Evolutionary conservation across 1,140 invertebrate species (phyloP).

Genomic region (Procambarus virginalis): DNA sequence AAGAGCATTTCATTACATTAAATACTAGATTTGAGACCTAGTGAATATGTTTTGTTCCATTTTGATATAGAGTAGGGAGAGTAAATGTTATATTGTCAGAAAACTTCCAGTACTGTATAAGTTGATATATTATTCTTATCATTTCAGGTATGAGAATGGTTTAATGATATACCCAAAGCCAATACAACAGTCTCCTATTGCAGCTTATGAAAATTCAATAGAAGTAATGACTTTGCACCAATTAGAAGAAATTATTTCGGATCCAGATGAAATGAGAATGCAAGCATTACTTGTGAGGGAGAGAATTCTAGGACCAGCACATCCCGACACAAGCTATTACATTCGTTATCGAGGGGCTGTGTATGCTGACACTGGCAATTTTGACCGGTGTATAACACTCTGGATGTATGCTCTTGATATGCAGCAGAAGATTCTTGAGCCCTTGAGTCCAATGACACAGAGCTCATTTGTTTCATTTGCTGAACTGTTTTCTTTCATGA

Average conservation of each 20-base stretch:
- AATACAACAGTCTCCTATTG: slow-evolving; percentile 80
- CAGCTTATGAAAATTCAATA: slow-evolving; percentile 89
- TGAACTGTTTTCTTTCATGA: slow-evolving; percentile 96
- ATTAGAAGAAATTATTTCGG: slow-evolving; percentile 89
- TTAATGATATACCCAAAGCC: slow-evolving; percentile 81
- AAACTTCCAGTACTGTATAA: neutral
- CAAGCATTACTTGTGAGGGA: slow-evolving; percentile 95
- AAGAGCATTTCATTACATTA: no score
- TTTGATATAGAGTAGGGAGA: no score
- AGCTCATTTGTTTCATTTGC: slow-evolving; percentile 94
- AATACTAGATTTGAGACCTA: no score
- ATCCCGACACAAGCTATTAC: slow-evolving; percentile 97
- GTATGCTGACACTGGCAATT: slow-evolving; percentile 95
- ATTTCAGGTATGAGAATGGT: slow-evolving; percentile 77
- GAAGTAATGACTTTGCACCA: slow-evolving; percentile 87
- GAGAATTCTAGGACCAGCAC: slow-evolving; percentile 91
- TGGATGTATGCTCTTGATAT: slow-evolving; percentile 98
- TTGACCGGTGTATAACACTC: slow-evolving; percentile 90
- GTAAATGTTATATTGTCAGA: no score
- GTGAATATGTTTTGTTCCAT: no score
- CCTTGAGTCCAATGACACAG: slow-evolving; percentile 95
- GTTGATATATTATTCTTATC: slow-evolving; percentile 10
- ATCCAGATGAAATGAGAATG: slow-evolving; percentile 97
- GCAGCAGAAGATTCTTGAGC: slow-evolving; percentile 93
- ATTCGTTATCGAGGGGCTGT: slow-evolving; percentile 94